A percentile compares a stretch with the other conserved stretches of the same genome.
phyloP scores from a whole-genome alignment of 2,888 invertebrate species.

The Drosophila melanosoma region DNA sequence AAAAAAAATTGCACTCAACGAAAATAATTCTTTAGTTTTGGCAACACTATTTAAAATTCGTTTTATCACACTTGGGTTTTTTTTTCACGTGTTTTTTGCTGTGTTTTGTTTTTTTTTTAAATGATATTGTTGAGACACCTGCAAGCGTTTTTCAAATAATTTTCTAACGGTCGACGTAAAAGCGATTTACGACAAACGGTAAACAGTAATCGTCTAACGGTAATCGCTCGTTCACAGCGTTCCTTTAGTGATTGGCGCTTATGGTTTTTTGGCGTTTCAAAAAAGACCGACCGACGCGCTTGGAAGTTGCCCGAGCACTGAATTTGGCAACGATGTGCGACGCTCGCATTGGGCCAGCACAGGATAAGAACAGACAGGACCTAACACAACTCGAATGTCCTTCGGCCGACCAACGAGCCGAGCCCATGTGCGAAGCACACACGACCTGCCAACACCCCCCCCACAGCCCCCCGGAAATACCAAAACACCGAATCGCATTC shows the following conservation, averaged over 20 bases:
- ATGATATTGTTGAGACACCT: conserved; percentile 7
- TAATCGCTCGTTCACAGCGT: conserved; percentile 30
- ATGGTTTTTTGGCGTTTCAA: conserved; percentile 9
- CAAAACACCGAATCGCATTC: conserved; percentile 27
- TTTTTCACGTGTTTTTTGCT: conserved; percentile 6
- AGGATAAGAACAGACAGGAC: conserved; percentile 41
- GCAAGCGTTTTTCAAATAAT: conserved; percentile 28
- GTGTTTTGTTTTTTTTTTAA: conserved; percentile 1
- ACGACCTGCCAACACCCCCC: conserved; percentile 20
- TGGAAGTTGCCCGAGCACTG: conserved; percentile 85
- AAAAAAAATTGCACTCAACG: conserved; percentile 41
- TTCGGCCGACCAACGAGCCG: conserved; percentile 38
- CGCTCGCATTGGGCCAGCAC: conserved; percentile 66
- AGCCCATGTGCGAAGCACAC: conserved; percentile 1
- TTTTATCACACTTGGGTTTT: conserved; percentile 21
- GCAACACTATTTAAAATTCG: conserved; percentile 27
- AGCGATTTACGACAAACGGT: conserved; percentile 28
- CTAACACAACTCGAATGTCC: conserved; percentile 49
- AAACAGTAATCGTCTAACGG: conserved; percentile 31
- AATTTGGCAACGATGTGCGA: conserved; percentile 66
- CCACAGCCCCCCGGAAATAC: conserved; percentile 4
- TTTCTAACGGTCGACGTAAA: conserved; percentile 33
- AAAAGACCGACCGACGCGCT: conserved; percentile 83
- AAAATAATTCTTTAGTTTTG: conserved; percentile 18
- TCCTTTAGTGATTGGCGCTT: conserved; percentile 8